Conservation (phyloP, 2,113 vertebrate species). For the Cettia cetti region DNA sequence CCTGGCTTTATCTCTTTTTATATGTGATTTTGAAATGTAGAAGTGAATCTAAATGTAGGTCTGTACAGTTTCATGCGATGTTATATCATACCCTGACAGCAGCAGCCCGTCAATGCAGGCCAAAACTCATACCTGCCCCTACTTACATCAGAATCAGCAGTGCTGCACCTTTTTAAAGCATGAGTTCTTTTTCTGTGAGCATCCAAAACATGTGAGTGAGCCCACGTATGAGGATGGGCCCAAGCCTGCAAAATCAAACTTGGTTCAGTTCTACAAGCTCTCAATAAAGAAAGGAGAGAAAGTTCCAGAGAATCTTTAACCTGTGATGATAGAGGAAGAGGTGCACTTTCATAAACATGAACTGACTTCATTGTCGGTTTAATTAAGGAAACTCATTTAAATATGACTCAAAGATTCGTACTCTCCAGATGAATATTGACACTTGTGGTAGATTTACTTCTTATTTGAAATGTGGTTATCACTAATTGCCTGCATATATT, state of each 20-base stretch:
- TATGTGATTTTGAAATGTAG: neutral
- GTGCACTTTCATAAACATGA: conserved; percentile 9
- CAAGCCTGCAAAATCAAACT: neutral
- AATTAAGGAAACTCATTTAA: conserved; percentile 54
- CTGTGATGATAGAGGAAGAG: neutral
- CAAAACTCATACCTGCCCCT: neutral
- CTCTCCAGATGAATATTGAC: conserved; percentile 34
- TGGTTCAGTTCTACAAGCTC: neutral
- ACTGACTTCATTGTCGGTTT: conserved; percentile 34
- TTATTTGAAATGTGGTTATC: conserved; percentile 17
- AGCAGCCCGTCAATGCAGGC: neutral
- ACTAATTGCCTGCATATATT: conserved; percentile 33
- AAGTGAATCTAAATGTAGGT: neutral
- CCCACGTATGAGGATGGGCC: rapidly evolving
- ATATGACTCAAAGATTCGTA: neutral
- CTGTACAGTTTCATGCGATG: neutral
- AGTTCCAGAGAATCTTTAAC: neutral
- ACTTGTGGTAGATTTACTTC: neutral
- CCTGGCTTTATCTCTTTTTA: neutral
- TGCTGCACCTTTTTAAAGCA: neutral
- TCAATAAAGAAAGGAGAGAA: neutral
- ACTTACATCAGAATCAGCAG: neutral
- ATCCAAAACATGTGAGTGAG: neutral
- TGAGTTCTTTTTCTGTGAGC: neutral
- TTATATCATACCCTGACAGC: neutral